Evolutionary conservation across 1,140 invertebrate species (phyloP).

Genomic region (Hermatobates lingyangjiaoensis): DNA sequence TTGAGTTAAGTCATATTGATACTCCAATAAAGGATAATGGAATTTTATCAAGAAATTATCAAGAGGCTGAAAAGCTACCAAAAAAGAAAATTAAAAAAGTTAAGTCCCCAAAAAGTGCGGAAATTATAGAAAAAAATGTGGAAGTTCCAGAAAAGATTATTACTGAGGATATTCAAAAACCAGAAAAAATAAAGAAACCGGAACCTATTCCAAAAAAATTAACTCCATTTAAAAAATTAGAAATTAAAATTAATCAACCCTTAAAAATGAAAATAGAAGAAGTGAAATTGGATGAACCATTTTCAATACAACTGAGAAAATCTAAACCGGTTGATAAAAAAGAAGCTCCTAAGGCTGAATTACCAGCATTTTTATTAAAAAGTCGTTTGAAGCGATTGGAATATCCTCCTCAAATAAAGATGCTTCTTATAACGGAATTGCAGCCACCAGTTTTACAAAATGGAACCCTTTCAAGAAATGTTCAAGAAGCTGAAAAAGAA

Average conservation of each 20-base stretch:
- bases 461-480: constrained; percentile 22
- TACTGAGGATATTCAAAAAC: constrained; percentile 18
- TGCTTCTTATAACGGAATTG: constrained; percentile 17
- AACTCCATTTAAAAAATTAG: background rate
- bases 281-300: constrained; percentile 22
- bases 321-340: constrained; percentile 27
- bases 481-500: constrained; percentile 8
- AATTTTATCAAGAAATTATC: too few relatives aligned
- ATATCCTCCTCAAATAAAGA: constrained; percentile 17
- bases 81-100: constrained; percentile 12
- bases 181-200: constrained; percentile 7
- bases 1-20: too few relatives aligned
- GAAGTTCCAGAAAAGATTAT: constrained; percentile 17
- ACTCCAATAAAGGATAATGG: too few relatives aligned
- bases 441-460: constrained; percentile 17
- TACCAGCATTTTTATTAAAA: constrained; percentile 40
- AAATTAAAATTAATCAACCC: constrained; percentile 5
- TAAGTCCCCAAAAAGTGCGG: constrained; percentile 6
- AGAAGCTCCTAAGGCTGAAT: constrained; percentile 26
- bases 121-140: constrained; percentile 11
- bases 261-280: constrained; percentile 17
- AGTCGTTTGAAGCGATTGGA: constrained; percentile 36
- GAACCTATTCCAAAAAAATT: constrained; percentile 5
- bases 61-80: constrained; percentile 8
- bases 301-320: constrained; percentile 44